phyloP scores from a whole-genome alignment of 2,113 vertebrate genomes.

The Copsychus sechellarum region DNA sequence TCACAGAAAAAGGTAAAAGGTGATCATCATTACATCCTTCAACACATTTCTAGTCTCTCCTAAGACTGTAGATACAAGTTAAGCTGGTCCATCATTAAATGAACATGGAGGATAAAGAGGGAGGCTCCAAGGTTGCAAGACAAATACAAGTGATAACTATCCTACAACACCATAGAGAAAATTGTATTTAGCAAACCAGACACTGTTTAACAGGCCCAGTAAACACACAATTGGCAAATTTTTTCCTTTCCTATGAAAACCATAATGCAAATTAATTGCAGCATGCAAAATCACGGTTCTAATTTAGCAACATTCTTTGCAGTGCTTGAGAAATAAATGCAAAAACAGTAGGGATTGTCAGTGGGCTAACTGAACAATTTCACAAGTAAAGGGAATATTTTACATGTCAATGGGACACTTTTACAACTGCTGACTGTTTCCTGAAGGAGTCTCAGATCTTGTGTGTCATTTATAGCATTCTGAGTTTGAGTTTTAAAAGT shows the following conservation, averaged over 20 bases:
- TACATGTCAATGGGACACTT: neutral
- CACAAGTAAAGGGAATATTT: neutral
- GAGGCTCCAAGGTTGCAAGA: neutral
- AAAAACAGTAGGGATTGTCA: neutral
- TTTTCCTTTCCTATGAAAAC: neutral
- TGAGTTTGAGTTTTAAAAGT: neutral
- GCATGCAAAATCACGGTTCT: slow-evolving; percentile 1
- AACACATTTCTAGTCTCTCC: neutral
- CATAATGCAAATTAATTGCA: slow-evolving; percentile 38
- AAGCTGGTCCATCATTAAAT: neutral
- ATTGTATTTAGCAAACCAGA: neutral
- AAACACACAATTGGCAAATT: neutral
- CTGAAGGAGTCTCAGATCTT: neutral
- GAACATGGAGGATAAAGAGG: neutral
- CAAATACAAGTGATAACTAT: neutral
- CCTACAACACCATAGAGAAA: neutral
- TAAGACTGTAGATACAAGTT: neutral
- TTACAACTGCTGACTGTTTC: neutral
- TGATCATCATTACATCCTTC: neutral
- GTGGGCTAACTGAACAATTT: neutral
- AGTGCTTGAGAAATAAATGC: neutral
- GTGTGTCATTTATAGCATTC: neutral
- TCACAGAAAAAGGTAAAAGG: neutral
- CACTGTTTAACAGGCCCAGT: neutral
- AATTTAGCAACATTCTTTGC: neutral